Evolutionary conservation across 2,888 invertebrate genomes (phyloP).

Genomic region (Hipparchia semele): DNA sequence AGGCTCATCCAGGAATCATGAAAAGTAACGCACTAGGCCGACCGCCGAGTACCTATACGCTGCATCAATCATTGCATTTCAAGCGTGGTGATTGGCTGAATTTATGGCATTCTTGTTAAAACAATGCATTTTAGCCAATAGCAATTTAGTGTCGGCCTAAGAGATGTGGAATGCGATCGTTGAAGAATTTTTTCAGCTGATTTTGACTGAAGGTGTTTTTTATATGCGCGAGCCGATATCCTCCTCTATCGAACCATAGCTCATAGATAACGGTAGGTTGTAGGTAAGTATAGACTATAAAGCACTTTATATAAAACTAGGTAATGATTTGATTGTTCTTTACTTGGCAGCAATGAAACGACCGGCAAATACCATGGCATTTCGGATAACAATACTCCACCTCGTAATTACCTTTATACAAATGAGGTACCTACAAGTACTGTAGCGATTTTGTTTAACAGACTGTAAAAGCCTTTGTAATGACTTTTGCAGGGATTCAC

Average conservation of each 20-base stretch:
- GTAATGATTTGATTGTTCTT: constrained; percentile 36
- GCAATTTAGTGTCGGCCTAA: no score
- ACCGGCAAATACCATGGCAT: constrained; percentile 39
- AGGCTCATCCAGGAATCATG: no score
- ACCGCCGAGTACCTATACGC: no score
- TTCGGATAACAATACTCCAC: constrained; percentile 53
- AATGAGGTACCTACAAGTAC: constrained; percentile 49
- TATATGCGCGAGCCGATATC: no score
- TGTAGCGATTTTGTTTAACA: constrained; percentile 68
- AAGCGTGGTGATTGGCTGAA: no score
- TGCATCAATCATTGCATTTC: no score
- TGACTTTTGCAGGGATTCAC: constrained; percentile 11
- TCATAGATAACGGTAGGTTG: constrained; percentile 8
- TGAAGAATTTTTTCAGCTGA: no score
- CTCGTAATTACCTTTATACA: constrained; percentile 67
- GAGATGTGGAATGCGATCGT: no score
- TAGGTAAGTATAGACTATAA: constrained; percentile 2
- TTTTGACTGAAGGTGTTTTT: no score
- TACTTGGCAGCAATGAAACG: constrained; percentile 34
- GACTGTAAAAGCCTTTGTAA: constrained; percentile 70
- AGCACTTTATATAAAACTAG: constrained; percentile 28
- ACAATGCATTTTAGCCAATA: no score
- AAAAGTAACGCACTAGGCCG: no score
- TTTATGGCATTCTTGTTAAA: not conserved
- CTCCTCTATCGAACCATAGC: not conserved